Evolutionary conservation across 2,113 vertebrate species (phyloP).

Genomic region (Coregonus clupeaformis): DNA sequence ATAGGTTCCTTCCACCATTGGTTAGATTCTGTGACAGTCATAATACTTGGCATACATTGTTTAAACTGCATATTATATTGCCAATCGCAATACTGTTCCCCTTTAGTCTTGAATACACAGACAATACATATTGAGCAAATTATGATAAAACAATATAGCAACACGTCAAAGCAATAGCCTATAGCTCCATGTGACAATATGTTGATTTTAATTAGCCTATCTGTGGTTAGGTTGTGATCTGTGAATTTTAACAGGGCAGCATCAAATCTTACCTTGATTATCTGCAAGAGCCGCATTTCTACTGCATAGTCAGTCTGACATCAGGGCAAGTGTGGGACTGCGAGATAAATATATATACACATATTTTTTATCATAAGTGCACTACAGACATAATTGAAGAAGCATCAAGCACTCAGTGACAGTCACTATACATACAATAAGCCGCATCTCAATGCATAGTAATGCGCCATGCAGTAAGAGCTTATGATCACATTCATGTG

Average conservation of each 20-base stretch:
- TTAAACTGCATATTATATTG: background rate
- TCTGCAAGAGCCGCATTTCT: slow-evolving; percentile 16
- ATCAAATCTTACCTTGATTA: slow-evolving; percentile 26
- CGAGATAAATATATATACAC: slow-evolving; percentile 7
- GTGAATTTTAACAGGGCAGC: background rate
- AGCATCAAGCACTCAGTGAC: background rate
- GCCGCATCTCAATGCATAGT: background rate
- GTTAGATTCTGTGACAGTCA: background rate
- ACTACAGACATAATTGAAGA: background rate
- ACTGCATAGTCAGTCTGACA: slow-evolving; percentile 21
- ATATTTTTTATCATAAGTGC: background rate
- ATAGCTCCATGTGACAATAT: background rate
- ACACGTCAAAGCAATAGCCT: background rate
- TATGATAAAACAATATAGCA: background rate
- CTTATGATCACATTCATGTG: background rate
- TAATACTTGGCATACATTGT: background rate
- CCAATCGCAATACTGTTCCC: background rate
- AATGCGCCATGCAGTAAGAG: background rate
- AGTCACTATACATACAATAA: background rate
- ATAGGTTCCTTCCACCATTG: background rate
- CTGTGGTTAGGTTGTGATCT: background rate
- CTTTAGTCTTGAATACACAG: background rate
- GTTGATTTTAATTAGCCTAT: background rate
- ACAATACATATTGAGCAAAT: background rate
- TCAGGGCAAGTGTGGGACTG: background rate